phyloP scores from a whole-genome alignment of 2,797 vertebrate genomes.

The Gymnocypris eckloni region DNA sequence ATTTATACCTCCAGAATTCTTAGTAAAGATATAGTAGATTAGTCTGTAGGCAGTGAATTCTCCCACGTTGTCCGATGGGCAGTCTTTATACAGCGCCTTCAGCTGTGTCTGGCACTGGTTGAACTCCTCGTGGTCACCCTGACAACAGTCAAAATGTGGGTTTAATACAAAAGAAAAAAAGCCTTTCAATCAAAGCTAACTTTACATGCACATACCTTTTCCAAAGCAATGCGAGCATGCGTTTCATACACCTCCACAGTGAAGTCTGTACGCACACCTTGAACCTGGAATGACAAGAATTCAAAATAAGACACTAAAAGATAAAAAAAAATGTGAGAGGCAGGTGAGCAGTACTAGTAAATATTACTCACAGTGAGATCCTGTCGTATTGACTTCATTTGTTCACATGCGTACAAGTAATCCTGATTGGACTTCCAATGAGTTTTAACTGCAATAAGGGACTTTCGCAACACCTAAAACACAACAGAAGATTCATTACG shows the following conservation, averaged over 20 bases:
- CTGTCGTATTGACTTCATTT: constrained; percentile 94
- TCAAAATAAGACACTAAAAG: neutral
- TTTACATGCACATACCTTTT: constrained; percentile 80
- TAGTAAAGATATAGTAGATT: constrained; percentile 94
- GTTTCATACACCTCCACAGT: constrained; percentile 96
- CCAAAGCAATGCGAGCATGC: constrained; percentile 91
- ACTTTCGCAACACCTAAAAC: constrained; percentile 86
- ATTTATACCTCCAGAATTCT: constrained; percentile 87
- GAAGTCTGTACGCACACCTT: constrained; percentile 91
- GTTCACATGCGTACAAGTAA: constrained; percentile 91
- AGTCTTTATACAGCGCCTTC: constrained; percentile 89
- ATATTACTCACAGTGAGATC: constrained; percentile 86
- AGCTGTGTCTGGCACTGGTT: constrained; percentile 96
- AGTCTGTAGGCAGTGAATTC: constrained; percentile 93
- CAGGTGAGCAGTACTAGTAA: neutral
- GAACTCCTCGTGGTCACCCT: constrained; percentile 96
- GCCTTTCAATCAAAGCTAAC: neutral
- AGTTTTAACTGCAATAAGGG: constrained; percentile 83
- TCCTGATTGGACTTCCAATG: constrained; percentile 93
- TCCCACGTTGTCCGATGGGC: constrained; percentile 87
- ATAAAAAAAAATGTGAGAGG: neutral
- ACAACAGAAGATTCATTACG: neutral
- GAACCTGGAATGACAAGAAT: constrained; percentile 77
- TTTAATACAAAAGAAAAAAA: neutral
- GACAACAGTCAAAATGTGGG: neutral